Conservation (phyloP, 2,113 vertebrate genomes). For the cat (Felis catus) region F.catus_Fca126_mat1.0 CM031412.1:155412501-155413000, state of each 20-base stretch:
- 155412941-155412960: neutral
- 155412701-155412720: neutral
- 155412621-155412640: neutral
- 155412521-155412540: neutral
- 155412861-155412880: no score
- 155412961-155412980: neutral
- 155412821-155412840: no score
- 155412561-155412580: conserved; percentile 5
- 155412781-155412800: no score
- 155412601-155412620: neutral
- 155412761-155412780: no score
- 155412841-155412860: no score
- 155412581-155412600: neutral
- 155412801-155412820: no score
- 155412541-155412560: neutral
- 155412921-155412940: no score
- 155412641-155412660: neutral
- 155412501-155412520: conserved; percentile 31
- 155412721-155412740: neutral
- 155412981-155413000: neutral
- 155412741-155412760: neutral
- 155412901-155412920: no score
- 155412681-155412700: neutral
- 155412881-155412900: no score
- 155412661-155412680: conserved; percentile 2